Conservation (phyloP, 2,113 vertebrate genomes). For the Dicentrarchus labrax region DNA sequence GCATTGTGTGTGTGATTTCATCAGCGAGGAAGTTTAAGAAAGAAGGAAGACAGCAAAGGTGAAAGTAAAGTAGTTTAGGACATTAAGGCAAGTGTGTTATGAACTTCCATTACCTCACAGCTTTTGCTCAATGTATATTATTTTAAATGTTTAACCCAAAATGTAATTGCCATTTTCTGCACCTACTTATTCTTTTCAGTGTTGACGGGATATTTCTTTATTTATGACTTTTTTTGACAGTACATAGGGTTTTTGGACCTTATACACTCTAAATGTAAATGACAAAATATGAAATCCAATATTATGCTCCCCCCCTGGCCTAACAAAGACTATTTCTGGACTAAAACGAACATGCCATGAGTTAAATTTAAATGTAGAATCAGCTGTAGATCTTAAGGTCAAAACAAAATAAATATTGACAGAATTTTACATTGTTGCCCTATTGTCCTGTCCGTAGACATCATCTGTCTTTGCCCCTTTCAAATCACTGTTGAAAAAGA, state of each 20-base stretch:
- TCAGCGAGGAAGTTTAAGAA: slow-evolving; percentile 27
- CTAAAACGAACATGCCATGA: background rate
- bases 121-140: slow-evolving; percentile 10
- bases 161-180: slow-evolving; percentile 10
- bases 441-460: no score
- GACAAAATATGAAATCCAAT: background rate
- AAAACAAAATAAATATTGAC: background rate
- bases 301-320: background rate
- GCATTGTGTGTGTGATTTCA: slow-evolving; percentile 40
- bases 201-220: background rate
- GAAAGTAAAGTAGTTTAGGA: slow-evolving; percentile 43
- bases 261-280: background rate
- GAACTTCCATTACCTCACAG: slow-evolving; percentile 1
- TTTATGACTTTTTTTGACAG: background rate
- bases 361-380: background rate
- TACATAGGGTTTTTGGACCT: no score
- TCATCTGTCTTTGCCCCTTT: no score
- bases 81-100: slow-evolving; percentile 20
- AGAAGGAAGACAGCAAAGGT: slow-evolving; percentile 38
- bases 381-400: background rate
- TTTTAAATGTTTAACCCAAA: background rate
- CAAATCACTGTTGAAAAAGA: background rate
- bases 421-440: background rate
- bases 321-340: background rate
- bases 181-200: background rate